Evolutionary conservation across 2,888 invertebrate species (phyloP).

Genomic region (Apamea sordens): DNA sequence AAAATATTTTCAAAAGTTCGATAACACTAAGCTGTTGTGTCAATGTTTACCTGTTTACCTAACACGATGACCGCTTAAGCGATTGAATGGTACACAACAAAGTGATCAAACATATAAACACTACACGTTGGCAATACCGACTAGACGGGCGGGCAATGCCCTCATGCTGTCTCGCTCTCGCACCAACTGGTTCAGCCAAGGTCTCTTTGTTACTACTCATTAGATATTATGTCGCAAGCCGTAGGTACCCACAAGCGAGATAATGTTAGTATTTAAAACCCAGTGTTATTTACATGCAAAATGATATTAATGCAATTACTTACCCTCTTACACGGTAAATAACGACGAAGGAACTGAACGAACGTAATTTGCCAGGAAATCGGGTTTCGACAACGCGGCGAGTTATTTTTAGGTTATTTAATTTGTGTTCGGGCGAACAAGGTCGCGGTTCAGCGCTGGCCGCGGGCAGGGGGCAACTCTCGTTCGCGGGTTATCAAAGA

Average conservation of each 20-base stretch:
- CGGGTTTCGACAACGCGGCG: constrained; percentile 59
- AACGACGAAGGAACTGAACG: constrained; percentile 47
- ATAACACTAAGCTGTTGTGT: constrained; percentile 15
- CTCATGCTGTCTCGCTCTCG: constrained; percentile 57
- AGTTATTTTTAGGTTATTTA: constrained; percentile 75
- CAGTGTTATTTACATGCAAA: constrained; percentile 34
- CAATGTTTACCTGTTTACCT: constrained; percentile 43
- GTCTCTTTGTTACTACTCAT: constrained; percentile 42
- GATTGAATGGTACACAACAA: constrained; percentile 47
- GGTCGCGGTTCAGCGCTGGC: constrained; percentile 62
- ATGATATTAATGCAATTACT: constrained; percentile 50
- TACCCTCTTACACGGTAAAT: constrained; percentile 62
- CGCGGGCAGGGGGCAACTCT: constrained; percentile 54
- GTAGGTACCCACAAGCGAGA: constrained; percentile 15
- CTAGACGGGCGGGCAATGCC: constrained; percentile 66
- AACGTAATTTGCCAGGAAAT: constrained; percentile 54
- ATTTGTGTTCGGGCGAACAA: constrained; percentile 67
- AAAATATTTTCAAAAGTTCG: constrained; percentile 37
- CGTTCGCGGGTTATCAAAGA: constrained; percentile 50
- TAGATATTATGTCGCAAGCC: constrained; percentile 9
- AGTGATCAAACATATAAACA: constrained; percentile 41
- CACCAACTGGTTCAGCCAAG: constrained; percentile 44
- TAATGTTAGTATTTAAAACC: constrained; percentile 9
- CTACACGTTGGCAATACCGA: constrained; percentile 38
- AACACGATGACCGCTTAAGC: constrained; percentile 38